Evolutionary conservation across 2,888 invertebrate genomes (phyloP), one percentile per base, ranked within the genome.

Genomic region (Arrhopalites spinosus): DNA sequence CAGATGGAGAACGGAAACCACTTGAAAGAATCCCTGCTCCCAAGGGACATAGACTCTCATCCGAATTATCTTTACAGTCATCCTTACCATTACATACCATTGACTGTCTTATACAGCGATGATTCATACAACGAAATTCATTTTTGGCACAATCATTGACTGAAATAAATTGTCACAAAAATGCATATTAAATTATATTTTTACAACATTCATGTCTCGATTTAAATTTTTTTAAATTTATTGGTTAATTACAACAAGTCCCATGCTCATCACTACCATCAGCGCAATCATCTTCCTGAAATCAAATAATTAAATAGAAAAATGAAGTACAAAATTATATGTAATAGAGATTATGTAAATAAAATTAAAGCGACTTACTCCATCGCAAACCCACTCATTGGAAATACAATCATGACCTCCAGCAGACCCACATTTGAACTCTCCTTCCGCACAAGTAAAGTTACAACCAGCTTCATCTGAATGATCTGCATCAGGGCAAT

Each of bases 401-500:
- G 66, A 20, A 23, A 81, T 79, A 13, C 80, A 81, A 2, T 69
- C 74, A 3, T 77, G 75, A 45, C 75, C 77, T 1, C 45, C 53
- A 23, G 69, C 15, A 15, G 68, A 61, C 29, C 70, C 59, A 63
- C 80, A 81, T 50, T 75, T 71, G 66, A 79, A 79, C 63, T 78
- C 79, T 2, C 73, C 74, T 1, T 63, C 63, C 20, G 74, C 73
- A 45, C 80, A 80, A 13, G 78, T 77, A 45, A 76, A 77, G 47
- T 76, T 78, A 53, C 80, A 80, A 56, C 74, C 85, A 78, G 90
- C 90, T 79, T 87, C 86, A 15, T 86, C 85, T 0, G 84, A 84
- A n/a, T 80, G 79, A 82, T 85, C 85, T n/a, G 53, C 20, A 78
- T 85, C 75, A 3, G 75, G 75, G 20, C 75, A 75, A 30, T 75